Conservation (phyloP, 2,888 invertebrate genomes). For the Drosophila seclusa region DNA sequence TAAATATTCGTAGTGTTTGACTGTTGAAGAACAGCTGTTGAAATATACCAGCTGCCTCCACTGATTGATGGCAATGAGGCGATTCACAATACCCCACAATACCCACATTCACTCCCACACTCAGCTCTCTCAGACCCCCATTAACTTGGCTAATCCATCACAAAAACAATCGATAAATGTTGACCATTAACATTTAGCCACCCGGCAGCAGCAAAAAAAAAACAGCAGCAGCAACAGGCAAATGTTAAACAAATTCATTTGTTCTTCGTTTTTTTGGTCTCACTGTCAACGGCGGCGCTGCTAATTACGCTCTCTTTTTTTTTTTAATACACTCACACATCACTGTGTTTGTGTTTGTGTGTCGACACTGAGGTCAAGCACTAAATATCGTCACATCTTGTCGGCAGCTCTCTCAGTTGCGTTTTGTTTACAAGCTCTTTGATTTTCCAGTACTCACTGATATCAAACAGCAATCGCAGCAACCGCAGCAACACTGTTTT, state of each 20-base stretch:
- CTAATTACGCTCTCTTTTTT: constrained; percentile 48
- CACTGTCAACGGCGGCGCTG: constrained; percentile 64
- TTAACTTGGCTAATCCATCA: constrained; percentile 50
- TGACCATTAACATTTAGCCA: constrained; percentile 40
- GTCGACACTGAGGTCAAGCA: constrained; percentile 52
- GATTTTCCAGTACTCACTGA: constrained; percentile 44
- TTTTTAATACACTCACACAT: constrained; percentile 18
- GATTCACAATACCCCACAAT: constrained; percentile 9
- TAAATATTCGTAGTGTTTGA: constrained; percentile 48
- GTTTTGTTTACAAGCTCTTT: constrained; percentile 72
- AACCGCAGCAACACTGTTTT: constrained; percentile 26
- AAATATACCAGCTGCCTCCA: constrained; percentile 54
- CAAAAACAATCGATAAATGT: constrained; percentile 58
- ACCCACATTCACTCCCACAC: constrained; percentile 5
- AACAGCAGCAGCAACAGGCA: not conserved
- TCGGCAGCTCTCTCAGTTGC: constrained; percentile 39
- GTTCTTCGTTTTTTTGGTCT: constrained; percentile 32
- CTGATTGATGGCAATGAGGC: constrained; percentile 51
- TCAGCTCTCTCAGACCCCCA: constrained; percentile 6
- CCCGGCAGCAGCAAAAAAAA: not conserved
- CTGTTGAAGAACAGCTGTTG: constrained; percentile 47
- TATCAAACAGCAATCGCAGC: constrained; percentile 13
- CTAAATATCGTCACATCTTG: constrained; percentile 45
- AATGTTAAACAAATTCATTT: constrained; percentile 37
- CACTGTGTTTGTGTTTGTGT: constrained; percentile 11